These are phyloP conservation scores for Forbesichthys agassizii DNA, from an alignment of 2,113 vertebrate genomes.

Conservation along the genomic window DNA sequence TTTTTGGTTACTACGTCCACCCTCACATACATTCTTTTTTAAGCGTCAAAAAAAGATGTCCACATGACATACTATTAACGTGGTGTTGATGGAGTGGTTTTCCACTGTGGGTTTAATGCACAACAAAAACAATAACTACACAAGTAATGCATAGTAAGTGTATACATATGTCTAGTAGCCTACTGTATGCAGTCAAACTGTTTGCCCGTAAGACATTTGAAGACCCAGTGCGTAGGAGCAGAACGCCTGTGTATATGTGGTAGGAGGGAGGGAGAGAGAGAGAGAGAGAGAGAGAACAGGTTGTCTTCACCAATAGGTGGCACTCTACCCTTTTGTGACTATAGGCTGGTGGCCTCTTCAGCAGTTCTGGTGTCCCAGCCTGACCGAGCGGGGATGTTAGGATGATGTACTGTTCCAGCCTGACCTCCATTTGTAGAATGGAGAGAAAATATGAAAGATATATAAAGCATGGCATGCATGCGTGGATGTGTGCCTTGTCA, in stretches of 20 bases:
- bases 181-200: conserved; percentile 40
- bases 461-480: background rate
- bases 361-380: conserved; percentile 40
- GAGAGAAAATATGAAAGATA: background rate
- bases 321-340: conserved; percentile 78
- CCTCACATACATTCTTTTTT: no score
- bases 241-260: conserved; percentile 43
- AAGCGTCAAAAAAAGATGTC: no score
- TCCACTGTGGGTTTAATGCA: no score
- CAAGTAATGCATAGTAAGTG: conserved; percentile 19
- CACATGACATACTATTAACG: no score
- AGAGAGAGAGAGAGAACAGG: conserved; percentile 38
- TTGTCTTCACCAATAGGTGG: conserved; percentile 75
- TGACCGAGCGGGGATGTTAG: conserved; percentile 1
- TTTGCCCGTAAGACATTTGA: conserved; percentile 64
- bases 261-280: conserved; percentile 40
- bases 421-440: background rate
- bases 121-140: no score
- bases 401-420: background rate
- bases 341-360: conserved; percentile 26
- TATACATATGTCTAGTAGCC: conserved; percentile 13
- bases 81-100: no score
- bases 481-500: background rate
- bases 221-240: conserved; percentile 70
- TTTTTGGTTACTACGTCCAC: no score